Percentiles rank a stretch among this genome's conserved stretches.
phyloP scores from a whole-genome alignment of 2,888 invertebrate species.

The Agriotes lineatus region DNA sequence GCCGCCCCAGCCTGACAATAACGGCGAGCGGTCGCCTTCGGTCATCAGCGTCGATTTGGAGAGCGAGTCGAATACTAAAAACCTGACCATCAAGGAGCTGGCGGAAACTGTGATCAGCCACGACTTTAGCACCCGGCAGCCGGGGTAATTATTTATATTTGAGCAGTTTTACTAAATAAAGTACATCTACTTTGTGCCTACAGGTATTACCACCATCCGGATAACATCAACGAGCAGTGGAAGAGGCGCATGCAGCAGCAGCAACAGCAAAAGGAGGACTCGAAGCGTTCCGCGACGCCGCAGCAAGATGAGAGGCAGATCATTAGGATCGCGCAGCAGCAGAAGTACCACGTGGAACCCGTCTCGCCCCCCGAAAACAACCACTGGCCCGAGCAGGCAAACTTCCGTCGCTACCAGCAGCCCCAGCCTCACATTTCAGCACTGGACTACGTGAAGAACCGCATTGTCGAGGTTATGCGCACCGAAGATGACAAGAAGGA shows the following conservation, averaged over 20 bases:
- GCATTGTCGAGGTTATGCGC: constrained; percentile 94
- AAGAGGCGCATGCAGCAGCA: constrained; percentile 54
- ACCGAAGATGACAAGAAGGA: constrained; percentile 81
- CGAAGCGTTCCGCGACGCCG: constrained; percentile 55
- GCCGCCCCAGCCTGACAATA: constrained; percentile 45
- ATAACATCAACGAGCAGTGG: constrained; percentile 53
- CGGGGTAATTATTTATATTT: too few relatives aligned
- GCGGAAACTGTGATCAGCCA: constrained; percentile 91
- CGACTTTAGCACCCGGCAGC: constrained; percentile 73
- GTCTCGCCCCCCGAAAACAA: constrained; percentile 73
- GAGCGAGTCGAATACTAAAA: constrained; percentile 70
- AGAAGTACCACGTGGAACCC: constrained; percentile 72
- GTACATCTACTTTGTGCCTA: too few relatives aligned
- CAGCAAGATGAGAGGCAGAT: constrained; percentile 79
- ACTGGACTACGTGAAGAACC: constrained; percentile 91
- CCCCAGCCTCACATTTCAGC: constrained; percentile 76
- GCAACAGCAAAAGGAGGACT: constrained; percentile 46
- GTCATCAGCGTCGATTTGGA: constrained; percentile 69
- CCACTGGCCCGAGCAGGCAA: constrained; percentile 63
- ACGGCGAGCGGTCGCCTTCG: constrained; percentile 66
- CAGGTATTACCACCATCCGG: constrained; percentile 51
- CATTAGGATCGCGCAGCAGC: constrained; percentile 76
- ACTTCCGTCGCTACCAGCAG: constrained; percentile 52
- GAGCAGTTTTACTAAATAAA: too few relatives aligned
- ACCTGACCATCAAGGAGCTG: constrained; percentile 86